Percentiles rank a stretch among this genome's conserved stretches.
Evolutionary conservation across 2,797 vertebrate genomes (phyloP).

Genomic region (Scyliorhinus canicula): DNA sequence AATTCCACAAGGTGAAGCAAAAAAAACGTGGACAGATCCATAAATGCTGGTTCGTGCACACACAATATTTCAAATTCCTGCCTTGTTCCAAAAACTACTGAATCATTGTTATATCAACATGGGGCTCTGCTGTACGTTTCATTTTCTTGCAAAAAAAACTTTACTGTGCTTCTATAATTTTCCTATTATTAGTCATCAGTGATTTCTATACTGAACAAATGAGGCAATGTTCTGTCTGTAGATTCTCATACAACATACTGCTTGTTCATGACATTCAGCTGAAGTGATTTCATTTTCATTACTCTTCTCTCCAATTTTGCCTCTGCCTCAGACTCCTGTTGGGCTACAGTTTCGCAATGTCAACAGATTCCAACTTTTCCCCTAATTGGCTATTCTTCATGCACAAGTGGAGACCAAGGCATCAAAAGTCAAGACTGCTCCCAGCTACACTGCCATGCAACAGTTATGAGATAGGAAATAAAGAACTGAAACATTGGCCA

Average conservation of each 20-base stretch:
- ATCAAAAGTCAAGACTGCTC: neutral
- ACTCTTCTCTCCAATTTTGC: slow-evolving; percentile 43
- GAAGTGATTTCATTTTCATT: slow-evolving; percentile 46
- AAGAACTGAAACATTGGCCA: neutral
- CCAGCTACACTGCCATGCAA: neutral
- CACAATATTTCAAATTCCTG: neutral
- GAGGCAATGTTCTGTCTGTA: neutral
- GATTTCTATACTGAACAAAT: neutral
- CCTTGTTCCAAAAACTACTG: neutral
- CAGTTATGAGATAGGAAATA: neutral
- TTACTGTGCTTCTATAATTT: neutral
- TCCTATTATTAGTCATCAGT: neutral
- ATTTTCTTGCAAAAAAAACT: neutral
- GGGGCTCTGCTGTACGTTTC: neutral
- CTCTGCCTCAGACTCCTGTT: slow-evolving; percentile 44
- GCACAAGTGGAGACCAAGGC: neutral
- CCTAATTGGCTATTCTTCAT: neutral
- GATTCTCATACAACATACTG: neutral
- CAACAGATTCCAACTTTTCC: neutral
- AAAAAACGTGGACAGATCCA: neutral
- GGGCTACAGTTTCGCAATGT: neutral
- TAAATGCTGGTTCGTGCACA: neutral
- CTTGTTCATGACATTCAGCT: slow-evolving; percentile 16
- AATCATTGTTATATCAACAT: neutral
- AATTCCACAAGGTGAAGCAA: neutral